Evolutionary conservation across 2,888 invertebrate genomes (phyloP).

Genomic region (Axea sp.): DNA sequence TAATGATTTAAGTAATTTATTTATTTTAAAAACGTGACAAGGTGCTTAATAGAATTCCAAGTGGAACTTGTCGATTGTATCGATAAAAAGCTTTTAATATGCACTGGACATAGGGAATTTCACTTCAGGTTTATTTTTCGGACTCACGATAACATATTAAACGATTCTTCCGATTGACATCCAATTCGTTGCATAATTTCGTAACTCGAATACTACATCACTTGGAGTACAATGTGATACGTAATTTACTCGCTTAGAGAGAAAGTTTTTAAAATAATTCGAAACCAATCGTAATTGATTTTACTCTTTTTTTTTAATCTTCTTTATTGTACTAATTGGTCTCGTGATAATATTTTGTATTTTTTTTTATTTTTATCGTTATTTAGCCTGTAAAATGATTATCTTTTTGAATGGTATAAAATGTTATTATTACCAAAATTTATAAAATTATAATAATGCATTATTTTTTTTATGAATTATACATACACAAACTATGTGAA

Average conservation of each 20-base stretch:
- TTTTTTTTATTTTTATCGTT: not conserved
- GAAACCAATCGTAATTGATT: not conserved
- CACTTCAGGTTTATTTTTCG: constrained; percentile 60
- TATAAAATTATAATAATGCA: too few species aligned
- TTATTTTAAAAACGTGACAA: constrained; percentile 41
- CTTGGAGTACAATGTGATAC: constrained; percentile 43
- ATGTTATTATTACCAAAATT: too few species aligned
- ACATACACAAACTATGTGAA: too few species aligned
- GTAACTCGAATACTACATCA: constrained; percentile 9
- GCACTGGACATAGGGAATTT: constrained; percentile 53
- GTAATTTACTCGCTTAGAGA: constrained; percentile 33
- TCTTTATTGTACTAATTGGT: constrained; percentile 19
- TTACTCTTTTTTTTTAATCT: constrained; percentile 5
- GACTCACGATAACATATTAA: constrained; percentile 52
- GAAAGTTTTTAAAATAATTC: constrained; percentile 33
- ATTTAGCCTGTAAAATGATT: too few species aligned
- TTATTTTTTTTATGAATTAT: too few species aligned
- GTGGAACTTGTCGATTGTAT: constrained; percentile 17
- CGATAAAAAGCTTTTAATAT: constrained; percentile 55
- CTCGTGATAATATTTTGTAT: constrained; percentile 2
- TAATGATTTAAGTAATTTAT: too few species aligned
- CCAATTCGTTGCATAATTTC: constrained; percentile 22
- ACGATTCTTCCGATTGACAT: constrained; percentile 32
- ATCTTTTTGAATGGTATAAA: too few species aligned
- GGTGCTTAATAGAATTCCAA: constrained; percentile 26